phyloP scores from a whole-genome alignment of 2,113 vertebrate species.

The Oenanthe melanoleuca region DNA sequence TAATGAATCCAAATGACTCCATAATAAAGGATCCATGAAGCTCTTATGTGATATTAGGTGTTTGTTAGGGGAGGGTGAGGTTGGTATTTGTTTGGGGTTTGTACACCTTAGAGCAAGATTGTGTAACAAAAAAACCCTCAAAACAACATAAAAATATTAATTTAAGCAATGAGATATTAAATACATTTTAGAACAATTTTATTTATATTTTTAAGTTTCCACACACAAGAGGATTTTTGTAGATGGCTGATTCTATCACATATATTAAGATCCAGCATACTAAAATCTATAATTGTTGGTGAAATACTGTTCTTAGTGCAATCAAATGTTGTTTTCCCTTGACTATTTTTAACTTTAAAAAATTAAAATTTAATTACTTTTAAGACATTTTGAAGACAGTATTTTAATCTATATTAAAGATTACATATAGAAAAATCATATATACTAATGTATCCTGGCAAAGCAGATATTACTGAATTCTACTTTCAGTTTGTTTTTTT shows the following conservation, averaged over 20 bases:
- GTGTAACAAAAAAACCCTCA: not conserved
- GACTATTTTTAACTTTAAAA: not conserved
- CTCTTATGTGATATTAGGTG: rapidly evolving
- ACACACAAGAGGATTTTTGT: not conserved
- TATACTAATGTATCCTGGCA: not conserved
- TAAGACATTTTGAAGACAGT: not conserved
- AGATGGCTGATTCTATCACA: not conserved
- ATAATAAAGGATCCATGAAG: not conserved
- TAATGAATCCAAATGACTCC: not conserved
- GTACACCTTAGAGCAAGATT: not conserved
- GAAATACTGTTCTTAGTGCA: not conserved
- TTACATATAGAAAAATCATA: not conserved
- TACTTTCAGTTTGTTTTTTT: not conserved
- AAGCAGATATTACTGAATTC: not conserved
- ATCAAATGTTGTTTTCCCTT: not conserved
- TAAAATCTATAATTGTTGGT: not conserved
- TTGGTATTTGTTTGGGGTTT: rapidly evolving
- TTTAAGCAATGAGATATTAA: not conserved
- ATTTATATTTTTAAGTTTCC: not conserved
- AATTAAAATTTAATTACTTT: not conserved
- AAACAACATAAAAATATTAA: not conserved
- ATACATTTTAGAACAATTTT: not conserved
- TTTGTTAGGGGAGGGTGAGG: not conserved
- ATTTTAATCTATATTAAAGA: not conserved
- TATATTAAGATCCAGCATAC: not conserved